Percentiles rank a stretch among this genome's conserved stretches.
These are phyloP conservation scores for Batillaria attramentaria DNA, from an alignment of 1,140 invertebrate species.

Conservation along the genomic window DNA sequence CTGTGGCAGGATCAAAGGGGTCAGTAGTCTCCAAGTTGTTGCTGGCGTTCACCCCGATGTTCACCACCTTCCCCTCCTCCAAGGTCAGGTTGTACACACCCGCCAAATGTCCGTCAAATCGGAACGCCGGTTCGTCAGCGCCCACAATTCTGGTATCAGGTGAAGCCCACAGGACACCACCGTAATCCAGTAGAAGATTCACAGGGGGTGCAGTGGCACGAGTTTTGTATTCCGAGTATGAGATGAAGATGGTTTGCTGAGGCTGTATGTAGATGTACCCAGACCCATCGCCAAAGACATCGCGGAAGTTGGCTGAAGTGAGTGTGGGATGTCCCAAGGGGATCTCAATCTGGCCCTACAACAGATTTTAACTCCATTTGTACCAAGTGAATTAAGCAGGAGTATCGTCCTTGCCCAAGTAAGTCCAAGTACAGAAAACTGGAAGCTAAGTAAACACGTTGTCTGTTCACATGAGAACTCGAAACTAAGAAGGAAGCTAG, in stretches of 20 bases:
- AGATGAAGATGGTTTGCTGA: constrained; percentile 52
- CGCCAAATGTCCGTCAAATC: constrained; percentile 50
- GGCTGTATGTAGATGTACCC: constrained; percentile 49
- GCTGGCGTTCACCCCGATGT: constrained; percentile 48
- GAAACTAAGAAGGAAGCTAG: too few species aligned
- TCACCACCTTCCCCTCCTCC: constrained; percentile 43
- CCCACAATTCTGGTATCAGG: constrained; percentile 55
- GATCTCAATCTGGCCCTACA: constrained; percentile 55
- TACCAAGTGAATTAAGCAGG: background rate
- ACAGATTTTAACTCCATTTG: constrained; percentile 2
- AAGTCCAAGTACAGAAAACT: too few species aligned
- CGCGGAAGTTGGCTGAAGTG: constrained; percentile 43
- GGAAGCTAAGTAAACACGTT: too few species aligned
- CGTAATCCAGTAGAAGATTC: constrained; percentile 54
- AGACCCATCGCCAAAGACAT: constrained; percentile 56
- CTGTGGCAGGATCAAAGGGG: background rate
- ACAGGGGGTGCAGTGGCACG: constrained; percentile 52
- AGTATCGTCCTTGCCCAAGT: too few species aligned
- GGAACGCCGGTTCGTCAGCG: constrained; percentile 38
- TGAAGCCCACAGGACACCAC: constrained; percentile 51
- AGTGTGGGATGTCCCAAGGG: constrained; percentile 16
- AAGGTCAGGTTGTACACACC: constrained; percentile 61
- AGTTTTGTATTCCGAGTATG: constrained; percentile 45
- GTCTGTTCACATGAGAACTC: too few species aligned
- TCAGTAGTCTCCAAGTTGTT: constrained; percentile 43